phyloP scores from a whole-genome alignment of 1,140 invertebrate species.

The Reticulitermes speratus region DNA sequence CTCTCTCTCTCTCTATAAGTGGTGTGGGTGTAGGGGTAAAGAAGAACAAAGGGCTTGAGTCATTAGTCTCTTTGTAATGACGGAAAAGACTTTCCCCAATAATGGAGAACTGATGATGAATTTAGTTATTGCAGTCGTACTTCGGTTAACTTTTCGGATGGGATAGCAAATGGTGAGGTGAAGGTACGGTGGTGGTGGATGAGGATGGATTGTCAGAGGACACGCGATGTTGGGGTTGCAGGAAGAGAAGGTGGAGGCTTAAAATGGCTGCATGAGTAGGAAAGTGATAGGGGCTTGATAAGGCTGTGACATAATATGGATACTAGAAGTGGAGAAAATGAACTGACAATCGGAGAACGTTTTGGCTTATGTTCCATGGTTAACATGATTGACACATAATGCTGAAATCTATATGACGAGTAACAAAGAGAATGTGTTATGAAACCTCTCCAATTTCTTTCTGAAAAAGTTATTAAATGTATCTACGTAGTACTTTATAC shows the following conservation, averaged over 20 bases:
- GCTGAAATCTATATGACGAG: neutral
- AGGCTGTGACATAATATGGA: neutral
- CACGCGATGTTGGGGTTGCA: neutral
- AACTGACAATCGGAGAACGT: neutral
- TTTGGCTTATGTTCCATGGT: neutral
- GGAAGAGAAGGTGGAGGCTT: neutral
- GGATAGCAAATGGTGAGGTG: neutral
- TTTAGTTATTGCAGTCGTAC: neutral
- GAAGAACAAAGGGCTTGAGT: conserved; percentile 6
- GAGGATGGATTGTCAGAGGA: neutral
- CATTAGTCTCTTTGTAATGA: conserved; percentile 16
- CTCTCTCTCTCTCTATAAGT: neutral
- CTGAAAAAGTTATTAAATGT: neutral
- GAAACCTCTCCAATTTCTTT: neutral
- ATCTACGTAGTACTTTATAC: neutral
- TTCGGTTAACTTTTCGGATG: conserved; percentile 11
- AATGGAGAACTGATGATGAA: conserved; percentile 12
- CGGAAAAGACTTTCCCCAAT: neutral
- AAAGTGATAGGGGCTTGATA: neutral
- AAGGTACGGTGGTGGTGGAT: neutral
- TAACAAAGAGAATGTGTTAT: neutral
- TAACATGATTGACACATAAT: neutral
- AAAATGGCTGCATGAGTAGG: neutral
- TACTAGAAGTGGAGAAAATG: neutral
- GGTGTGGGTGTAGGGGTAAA: neutral